Conservation (phyloP, 2,113 vertebrate genomes). For the Pseudorhombus dupliciocellatus region DNA sequence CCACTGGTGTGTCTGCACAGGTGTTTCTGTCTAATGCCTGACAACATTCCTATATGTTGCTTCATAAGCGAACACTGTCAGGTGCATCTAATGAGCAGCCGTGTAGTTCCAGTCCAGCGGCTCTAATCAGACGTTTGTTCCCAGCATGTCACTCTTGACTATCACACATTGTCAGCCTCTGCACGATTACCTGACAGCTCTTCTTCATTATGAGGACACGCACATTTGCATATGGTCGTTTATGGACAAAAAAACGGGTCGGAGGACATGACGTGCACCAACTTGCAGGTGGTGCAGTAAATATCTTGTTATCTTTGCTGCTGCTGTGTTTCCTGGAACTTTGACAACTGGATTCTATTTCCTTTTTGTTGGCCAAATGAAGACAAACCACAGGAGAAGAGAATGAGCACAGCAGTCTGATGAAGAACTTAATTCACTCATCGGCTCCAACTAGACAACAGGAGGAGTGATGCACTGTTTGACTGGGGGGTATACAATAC, state of each 20-base stretch:
- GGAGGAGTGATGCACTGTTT: too few relatives aligned
- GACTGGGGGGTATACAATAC: neutral
- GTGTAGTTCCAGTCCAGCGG: slow-evolving; percentile 47
- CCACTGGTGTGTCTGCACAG: slow-evolving; percentile 37
- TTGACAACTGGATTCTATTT: slow-evolving; percentile 29
- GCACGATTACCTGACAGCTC: slow-evolving; percentile 47
- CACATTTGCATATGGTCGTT: neutral
- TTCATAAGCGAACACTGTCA: slow-evolving; percentile 37
- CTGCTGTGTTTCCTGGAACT: slow-evolving; percentile 22
- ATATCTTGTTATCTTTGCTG: slow-evolving; percentile 19
- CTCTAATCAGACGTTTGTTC: slow-evolving; percentile 50
- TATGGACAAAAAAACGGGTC: neutral
- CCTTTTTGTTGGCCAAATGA: slow-evolving; percentile 11
- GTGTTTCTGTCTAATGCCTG: slow-evolving; percentile 53
- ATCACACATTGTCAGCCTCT: slow-evolving; percentile 38
- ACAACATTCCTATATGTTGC: slow-evolving; percentile 33
- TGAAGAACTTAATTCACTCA: slow-evolving; percentile 36
- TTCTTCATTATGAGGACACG: slow-evolving; percentile 30
- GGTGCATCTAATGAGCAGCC: slow-evolving; percentile 47
- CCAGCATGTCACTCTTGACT: slow-evolving; percentile 45
- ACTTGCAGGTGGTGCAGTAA: slow-evolving; percentile 20
- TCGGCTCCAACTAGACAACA: slow-evolving; percentile 39
- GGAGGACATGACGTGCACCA: neutral
- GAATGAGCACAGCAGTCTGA: neutral
- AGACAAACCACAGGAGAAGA: slow-evolving; percentile 37